phyloP scores from a whole-genome alignment of 1,140 invertebrate genomes.

The Trissolcus basalis region DNA sequence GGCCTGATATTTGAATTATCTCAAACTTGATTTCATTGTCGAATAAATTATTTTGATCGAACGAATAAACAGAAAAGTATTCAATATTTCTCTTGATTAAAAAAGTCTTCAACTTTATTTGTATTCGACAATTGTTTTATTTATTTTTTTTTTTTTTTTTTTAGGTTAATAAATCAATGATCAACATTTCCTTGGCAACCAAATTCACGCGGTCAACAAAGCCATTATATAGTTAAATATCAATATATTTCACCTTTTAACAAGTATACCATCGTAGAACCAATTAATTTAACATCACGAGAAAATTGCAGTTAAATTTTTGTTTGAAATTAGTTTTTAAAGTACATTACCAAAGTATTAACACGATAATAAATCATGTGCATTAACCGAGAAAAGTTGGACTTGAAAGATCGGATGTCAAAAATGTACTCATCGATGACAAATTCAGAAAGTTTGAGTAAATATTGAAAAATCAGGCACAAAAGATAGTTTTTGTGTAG shows the following conservation, averaged over 20 bases:
- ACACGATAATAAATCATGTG: conserved; percentile 10
- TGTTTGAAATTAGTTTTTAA: not conserved
- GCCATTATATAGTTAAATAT: conserved; percentile 18
- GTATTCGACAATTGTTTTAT: too few relatives aligned
- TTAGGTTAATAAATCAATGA: conserved; percentile 21
- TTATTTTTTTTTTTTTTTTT: too few relatives aligned
- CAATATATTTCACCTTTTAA: conserved; percentile 10
- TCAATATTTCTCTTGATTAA: too few relatives aligned
- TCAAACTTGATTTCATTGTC: too few relatives aligned
- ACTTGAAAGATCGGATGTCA: conserved; percentile 34
- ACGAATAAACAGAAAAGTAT: too few relatives aligned
- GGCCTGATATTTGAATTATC: too few relatives aligned
- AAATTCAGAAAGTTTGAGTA: conserved; percentile 25
- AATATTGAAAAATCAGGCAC: too few relatives aligned
- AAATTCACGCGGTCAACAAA: conserved; percentile 37
- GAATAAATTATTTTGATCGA: too few relatives aligned
- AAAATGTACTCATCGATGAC: conserved; percentile 9
- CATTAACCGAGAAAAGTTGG: conserved; percentile 23
- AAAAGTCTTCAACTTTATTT: too few relatives aligned
- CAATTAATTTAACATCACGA: not conserved
- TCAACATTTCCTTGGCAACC: conserved; percentile 45
- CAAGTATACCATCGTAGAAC: not conserved
- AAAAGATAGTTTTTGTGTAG: too few relatives aligned
- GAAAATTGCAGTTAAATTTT: conserved; percentile 16
- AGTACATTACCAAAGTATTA: not conserved